A percentile compares a stretch with the other conserved stretches of the same genome.
Evolutionary conservation across 2,113 vertebrate species (phyloP).

Genomic region (Apteryx owenii): DNA sequence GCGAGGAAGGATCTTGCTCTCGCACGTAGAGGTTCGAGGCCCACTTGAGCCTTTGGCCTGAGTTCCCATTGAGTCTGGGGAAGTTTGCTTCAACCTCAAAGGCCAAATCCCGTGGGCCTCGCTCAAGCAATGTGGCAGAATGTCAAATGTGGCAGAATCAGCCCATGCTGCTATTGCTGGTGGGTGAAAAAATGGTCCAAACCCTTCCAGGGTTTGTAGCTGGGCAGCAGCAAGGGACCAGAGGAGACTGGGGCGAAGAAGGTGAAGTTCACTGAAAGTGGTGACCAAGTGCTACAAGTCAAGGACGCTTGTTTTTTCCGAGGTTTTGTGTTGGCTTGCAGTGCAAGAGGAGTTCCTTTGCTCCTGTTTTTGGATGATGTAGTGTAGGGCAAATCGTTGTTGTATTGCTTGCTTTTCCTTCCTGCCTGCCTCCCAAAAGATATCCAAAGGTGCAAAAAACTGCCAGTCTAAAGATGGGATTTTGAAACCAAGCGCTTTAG

Average conservation of each 20-base stretch:
- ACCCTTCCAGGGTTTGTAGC: neutral
- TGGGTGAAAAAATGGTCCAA: neutral
- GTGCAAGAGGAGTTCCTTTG: neutral
- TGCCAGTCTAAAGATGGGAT: neutral
- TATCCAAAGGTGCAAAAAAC: neutral
- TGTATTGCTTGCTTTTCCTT: neutral
- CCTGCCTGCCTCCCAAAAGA: neutral
- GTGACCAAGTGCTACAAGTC: rapidly evolving
- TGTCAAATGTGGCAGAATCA: neutral
- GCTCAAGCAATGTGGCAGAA: neutral
- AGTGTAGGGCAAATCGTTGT: neutral
- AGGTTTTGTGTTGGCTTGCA: neutral
- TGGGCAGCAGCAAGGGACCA: neutral
- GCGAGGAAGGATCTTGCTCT: neutral
- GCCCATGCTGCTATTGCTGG: neutral
- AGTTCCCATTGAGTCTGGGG: neutral
- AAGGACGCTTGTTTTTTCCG: neutral
- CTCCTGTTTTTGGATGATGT: neutral
- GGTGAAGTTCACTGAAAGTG: neutral
- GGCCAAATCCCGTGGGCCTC: too few relatives aligned
- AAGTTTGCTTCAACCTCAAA: neutral
- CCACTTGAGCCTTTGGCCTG: neutral
- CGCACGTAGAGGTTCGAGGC: rapidly evolving
- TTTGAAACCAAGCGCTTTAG: neutral
- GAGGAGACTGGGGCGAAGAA: neutral